Percentiles rank a stretch among this genome's conserved stretches.
Conservation (phyloP, 2,113 vertebrate genomes). For the Polypterus bichir region DNA sequence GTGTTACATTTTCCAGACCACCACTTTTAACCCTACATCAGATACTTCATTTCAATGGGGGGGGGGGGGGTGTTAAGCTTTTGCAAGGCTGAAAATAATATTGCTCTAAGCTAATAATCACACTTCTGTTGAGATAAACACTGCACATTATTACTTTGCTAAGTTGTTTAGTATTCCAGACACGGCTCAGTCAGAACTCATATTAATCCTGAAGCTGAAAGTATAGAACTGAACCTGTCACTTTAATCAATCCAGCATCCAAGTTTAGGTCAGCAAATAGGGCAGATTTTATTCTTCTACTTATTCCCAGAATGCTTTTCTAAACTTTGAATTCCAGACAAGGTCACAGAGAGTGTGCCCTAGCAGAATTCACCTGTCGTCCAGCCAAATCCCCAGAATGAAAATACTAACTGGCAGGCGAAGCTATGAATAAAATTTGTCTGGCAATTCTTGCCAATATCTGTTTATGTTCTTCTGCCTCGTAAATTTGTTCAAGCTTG, state of each 20-base stretch:
- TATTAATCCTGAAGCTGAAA: slow-evolving; percentile 7
- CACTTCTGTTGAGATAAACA: slow-evolving; percentile 27
- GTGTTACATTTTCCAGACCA: no score
- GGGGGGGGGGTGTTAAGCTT: no score
- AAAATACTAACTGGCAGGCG: background rate
- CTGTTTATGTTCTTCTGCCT: no score
- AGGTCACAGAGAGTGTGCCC: slow-evolving; percentile 7
- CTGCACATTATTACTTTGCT: background rate
- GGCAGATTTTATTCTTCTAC: slow-evolving; percentile 14
- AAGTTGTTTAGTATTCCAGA: background rate
- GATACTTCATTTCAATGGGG: no score
- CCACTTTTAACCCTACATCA: no score
- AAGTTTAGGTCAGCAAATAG: slow-evolving; percentile 12
- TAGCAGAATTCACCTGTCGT: slow-evolving; percentile 1
- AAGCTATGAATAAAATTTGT: slow-evolving; percentile 22
- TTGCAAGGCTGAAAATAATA: background rate
- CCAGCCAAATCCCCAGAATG: slow-evolving; percentile 7
- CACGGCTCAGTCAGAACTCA: background rate
- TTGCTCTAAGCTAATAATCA: background rate
- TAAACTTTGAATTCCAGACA: slow-evolving; percentile 8
- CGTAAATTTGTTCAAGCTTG: no score
- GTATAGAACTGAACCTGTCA: slow-evolving; percentile 11
- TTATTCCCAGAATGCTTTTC: slow-evolving; percentile 17
- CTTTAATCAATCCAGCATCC: slow-evolving; percentile 21
- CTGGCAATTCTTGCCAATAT: slow-evolving; percentile 2